Base-by-base conservation (phyloP, 2,888 invertebrate genomes). In the Anoplius nigerrimus region DNA sequence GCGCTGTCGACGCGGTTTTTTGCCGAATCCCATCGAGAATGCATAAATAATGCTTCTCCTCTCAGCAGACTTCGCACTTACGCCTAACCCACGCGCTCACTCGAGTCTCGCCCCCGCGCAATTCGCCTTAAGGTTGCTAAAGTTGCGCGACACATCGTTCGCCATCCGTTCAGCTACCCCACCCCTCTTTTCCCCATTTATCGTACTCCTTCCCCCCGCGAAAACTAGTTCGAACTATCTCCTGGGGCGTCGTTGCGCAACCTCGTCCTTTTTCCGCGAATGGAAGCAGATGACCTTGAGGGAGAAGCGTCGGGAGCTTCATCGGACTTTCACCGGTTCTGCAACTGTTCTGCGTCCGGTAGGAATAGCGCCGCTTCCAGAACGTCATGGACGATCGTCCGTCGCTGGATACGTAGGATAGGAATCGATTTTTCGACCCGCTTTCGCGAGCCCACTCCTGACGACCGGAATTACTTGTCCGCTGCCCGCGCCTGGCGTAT, bases 321-420 rank as follows among this genome's bases (percentile, higher is more conserved):
- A 22, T 46, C 27, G 43, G 20, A 79, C 79, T 75, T 78, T 78
- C 76, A 72, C 72, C 62, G 45, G 68, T 71, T 68, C 72, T 64
- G 62, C 66, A 56, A 62, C 67, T 66, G 65, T 69, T 61, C 66
- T 58, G 56, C 66, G 51, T 77, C 62, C 67, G 76, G 69, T 67
- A 67, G 24, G 43, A 34, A n/a, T 20, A 34, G 34, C 48, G 13
- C 24, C 45, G 16, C 6, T 45, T 27, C 42, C 20, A 22, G 54
- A 43, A 62, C 48, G 48, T 16, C 48, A 3, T 8, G 48, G 42
- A 16, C 18, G 16, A 5, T 48, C 48, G 48, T 48, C 48, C 48
- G n/a, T 48, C 48, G n/a, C 16, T 11, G 48, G 11, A 15, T 42
- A 42, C 18, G 34, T 51, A 13, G 15, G 15, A 52, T 20, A 51